Evolutionary conservation across 1,140 invertebrate genomes (phyloP).

Genomic region (Phocides pigmalion): DNA sequence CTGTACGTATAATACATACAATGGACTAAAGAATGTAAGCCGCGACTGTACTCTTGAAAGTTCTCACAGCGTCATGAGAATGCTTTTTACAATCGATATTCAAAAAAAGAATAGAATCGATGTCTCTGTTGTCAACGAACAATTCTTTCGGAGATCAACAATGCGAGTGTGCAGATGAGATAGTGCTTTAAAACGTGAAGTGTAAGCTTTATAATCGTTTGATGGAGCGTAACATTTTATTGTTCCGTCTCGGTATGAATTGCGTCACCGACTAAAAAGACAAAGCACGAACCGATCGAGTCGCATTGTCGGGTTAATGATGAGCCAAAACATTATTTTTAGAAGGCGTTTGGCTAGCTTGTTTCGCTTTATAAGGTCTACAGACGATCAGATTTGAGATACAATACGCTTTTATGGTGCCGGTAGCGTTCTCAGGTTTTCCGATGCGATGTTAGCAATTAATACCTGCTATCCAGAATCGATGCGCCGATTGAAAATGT

Average conservation of each 20-base stretch:
- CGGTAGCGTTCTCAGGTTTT: constrained; percentile 56
- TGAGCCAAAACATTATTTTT: constrained; percentile 81
- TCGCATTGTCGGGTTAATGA: constrained; percentile 73
- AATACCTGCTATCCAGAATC: constrained; percentile 24
- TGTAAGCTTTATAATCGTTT: constrained; percentile 49
- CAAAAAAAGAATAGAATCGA: constrained; percentile 81
- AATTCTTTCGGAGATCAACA: constrained; percentile 74
- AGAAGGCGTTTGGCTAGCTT: constrained; percentile 57
- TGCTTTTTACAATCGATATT: constrained; percentile 83
- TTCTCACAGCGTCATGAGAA: constrained; percentile 82
- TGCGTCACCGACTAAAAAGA: constrained; percentile 82
- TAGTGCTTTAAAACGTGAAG: constrained; percentile 44
- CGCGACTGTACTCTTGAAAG: constrained; percentile 68
- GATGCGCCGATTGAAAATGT: constrained; percentile 17
- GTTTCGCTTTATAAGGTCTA: constrained; percentile 57
- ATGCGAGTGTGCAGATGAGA: constrained; percentile 35
- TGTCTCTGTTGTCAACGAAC: constrained; percentile 83
- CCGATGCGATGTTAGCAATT: constrained; percentile 31
- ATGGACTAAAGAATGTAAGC: constrained; percentile 75
- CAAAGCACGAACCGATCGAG: constrained; percentile 73
- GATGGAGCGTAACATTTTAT: constrained; percentile 51
- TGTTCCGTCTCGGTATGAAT: constrained; percentile 75
- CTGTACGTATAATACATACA: constrained; percentile 51
- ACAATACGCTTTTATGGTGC: constrained; percentile 67
- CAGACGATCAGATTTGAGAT: constrained; percentile 59